Base-by-base conservation (phyloP, 2,888 invertebrate genomes). In the Petrolisthes manimaculis region DNA sequence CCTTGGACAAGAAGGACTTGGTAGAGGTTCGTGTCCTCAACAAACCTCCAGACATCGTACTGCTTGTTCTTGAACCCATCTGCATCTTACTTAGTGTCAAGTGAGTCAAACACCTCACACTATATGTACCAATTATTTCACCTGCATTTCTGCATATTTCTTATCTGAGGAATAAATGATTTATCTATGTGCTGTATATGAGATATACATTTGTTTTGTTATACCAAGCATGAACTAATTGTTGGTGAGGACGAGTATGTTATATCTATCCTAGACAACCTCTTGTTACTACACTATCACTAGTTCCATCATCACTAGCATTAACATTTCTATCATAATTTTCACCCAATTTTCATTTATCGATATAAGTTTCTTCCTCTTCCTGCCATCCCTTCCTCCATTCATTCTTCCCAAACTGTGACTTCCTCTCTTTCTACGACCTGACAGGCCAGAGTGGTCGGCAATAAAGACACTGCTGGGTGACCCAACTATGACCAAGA, bases 21-120 rank as follows among this genome's bases (percentile, higher is more conserved):
- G 96, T 97, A 93, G 98, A 98, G 93, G 93, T 98, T 84, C 95
- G 96, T 92, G 97, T 97, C 0, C 97, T 97, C 92, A 96, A 96
- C 91, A 97, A 97, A 92, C 98, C 98, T 0, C 98, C 98, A 0
- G 95, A 95, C 24, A 93, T 98, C 9, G 97, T 98, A 6, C 95
- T 95, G 90, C 97, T 96, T 91, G 97, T 97, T 4, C 97, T 98
- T 97, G 98, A 98, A 93, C 96, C 97, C 9, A 96, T 98, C 12
- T 97, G 97, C 93, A 95, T 97, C 90, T 94, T 98, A 0, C 93
- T 98, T 9, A 96, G 96, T 4, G 94, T 95, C 88, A 97, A 97
- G 90, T 90, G 85, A 86, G 85, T 5, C 4, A 1, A 61, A 3
- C 51, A 0, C 12, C 18, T 6, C 8, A 69, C 54, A 3, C 9